A percentile compares a stretch with the other conserved stretches of the same genome.
Conservation (phyloP, 2,888 invertebrate genomes). For the Plusia festucae region DNA sequence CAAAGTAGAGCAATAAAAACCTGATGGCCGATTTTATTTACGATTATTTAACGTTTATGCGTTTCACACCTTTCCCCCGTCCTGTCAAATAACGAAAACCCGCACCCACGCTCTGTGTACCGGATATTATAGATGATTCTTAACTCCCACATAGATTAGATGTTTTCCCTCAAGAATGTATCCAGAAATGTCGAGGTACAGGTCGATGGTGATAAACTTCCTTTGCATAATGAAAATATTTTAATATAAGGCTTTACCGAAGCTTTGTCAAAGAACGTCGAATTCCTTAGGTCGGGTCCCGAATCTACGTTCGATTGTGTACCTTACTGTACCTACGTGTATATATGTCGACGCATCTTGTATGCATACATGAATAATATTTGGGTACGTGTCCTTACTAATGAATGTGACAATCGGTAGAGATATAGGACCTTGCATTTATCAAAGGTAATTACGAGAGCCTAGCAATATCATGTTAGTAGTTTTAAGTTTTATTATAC, state of each 20-base stretch:
- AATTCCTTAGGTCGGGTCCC: constrained; percentile 10
- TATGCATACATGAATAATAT: constrained; percentile 43
- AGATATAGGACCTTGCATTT: neutral
- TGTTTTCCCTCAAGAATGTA: constrained; percentile 29
- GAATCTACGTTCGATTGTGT: constrained; percentile 30
- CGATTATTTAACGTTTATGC: neutral
- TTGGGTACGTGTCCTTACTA: constrained; percentile 30
- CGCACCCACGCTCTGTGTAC: constrained; percentile 12
- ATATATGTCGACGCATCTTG: constrained; percentile 17
- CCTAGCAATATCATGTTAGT: too few relatives aligned
- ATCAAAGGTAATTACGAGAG: too few relatives aligned
- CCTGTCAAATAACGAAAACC: constrained; percentile 17
- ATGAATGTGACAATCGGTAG: constrained; percentile 23
- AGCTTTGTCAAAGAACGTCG: constrained; percentile 10
- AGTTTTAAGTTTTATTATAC: too few relatives aligned
- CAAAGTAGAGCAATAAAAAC: too few relatives aligned
- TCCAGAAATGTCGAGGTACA: constrained; percentile 40
- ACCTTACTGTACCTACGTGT: constrained; percentile 11
- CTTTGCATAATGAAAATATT: constrained; percentile 40
- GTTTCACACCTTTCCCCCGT: constrained; percentile 1
- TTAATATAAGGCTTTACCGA: constrained; percentile 16
- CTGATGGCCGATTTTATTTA: neutral
- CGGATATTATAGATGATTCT: constrained; percentile 24
- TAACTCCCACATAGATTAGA: constrained; percentile 35
- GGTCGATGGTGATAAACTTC: constrained; percentile 26